Evolutionary conservation across 1,140 invertebrate species (phyloP), one percentile per base, ranked within the genome.

Genomic region (Plodia interpunctella): DNA sequence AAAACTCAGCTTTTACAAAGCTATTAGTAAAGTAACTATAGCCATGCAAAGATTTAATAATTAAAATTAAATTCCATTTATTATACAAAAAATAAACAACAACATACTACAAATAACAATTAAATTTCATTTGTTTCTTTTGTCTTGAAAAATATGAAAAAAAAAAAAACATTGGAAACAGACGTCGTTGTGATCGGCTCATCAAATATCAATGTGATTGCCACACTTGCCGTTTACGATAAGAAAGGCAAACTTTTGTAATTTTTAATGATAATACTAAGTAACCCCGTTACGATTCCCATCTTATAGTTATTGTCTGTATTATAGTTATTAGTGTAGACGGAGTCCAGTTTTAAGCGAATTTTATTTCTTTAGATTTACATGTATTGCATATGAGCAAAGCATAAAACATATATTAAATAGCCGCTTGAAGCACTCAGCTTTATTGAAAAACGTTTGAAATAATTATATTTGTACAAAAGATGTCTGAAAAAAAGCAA

Each of bases 201-300:
- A 53, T 53, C 51, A 53, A 53, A 53, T 53, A 53, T 20, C 51
- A 21, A 6, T 53, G 51, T 25, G 21, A 53, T 53, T 53, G 21
- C 19, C 11, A 53, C 9, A 51, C 19, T 19, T 19, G 44, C 0
- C 51, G 51, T 21, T 25, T 25, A 53, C 19, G 20, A 11, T n/a
- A 20, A n/a, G 51, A 25, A 53, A 53, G 51, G 51, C 13, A 21
- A 21, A 21, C 19, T 53, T 53, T 53, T 53, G 51, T 53, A 53
- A 53, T 53, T 53, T 53, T 53, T 53, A 53, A 53, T 53, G 51
- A 53, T 53, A 53, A 53, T 25, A 53, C 19, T 15, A 21, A 53
- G 51, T 20, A 21, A 13, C 20, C 51, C 8, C 51, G 51, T 25
- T 53, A 25, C 17, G 20, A 53, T n/a, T 25, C 1, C 49, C 51